Evolutionary conservation across 2,113 vertebrate genomes (phyloP), one percentile per base, ranked within the genome.

Genomic region (Rostratula benghalensis): DNA sequence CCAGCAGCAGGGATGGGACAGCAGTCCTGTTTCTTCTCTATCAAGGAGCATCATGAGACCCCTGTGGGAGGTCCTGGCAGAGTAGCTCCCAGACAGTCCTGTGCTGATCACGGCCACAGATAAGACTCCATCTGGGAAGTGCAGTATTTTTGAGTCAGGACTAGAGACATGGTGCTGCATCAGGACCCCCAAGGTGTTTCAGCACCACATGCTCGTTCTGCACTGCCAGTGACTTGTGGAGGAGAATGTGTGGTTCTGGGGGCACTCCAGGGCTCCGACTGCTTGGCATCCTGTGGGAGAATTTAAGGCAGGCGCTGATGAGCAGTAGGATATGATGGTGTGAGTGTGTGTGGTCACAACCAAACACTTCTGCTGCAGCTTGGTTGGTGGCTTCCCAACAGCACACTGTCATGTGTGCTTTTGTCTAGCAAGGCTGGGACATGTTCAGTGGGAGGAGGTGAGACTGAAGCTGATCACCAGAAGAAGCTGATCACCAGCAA

Each of bases 171-270:
- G 6, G 24, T 0, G 1, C 37, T 57, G 57, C 37, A 24, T 71
- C 24, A 7, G 57, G 45, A 83, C 20, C 31, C 37, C 3, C 3
- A 0, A 76, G 51, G 35, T 59, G 30, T 63, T 86, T 31, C 2
- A 1, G 41, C 65, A 69, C 28, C 0, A 0, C 3, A 0, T 18
- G 37, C 20, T 65, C 28, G 15, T 56, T 35, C 22, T 16, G 51
- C 8, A 1, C 20, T 83, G 76, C 51, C 13, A 5, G 20, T 28
- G 73, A 48, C n/a, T 48, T 89, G 71, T 6, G 3, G 67, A 80
- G 76, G 12, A 43, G 31, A 80, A 70, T 1, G 7, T 3, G 10
- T 3, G 2, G 48, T 74, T 30, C 53, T 77, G 78, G n/a, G 64
- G 23, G 25, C 56, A 43, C 27, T 10, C 25, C 78, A 81, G 0